Evolutionary conservation across 1,140 invertebrate genomes (phyloP), one percentile per base, ranked within the genome.

Genomic region (Anastrepha obliqua): DNA sequence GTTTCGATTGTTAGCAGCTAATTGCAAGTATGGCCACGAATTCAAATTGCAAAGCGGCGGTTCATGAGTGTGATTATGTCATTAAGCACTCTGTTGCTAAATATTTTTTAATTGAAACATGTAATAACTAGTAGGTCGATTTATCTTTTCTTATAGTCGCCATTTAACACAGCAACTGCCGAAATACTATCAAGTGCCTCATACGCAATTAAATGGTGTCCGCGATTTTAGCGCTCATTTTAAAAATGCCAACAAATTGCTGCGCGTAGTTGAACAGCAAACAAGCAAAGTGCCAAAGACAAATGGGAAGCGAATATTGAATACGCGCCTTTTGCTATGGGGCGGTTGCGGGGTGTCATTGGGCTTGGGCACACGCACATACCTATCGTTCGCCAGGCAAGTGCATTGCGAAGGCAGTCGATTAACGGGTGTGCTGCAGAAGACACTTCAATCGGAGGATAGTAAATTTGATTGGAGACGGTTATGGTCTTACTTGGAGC

Each of bases 401-500:
- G 86, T 89, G 81, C 87, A 90, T 60, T 93, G 92, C 85, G 92
- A 93, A 86, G 90, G 88, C 17, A 93, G 90, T 70, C 92, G 92
- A 0, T 87, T 93, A 86, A 89, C 89, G 0, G 90, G 91, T 17
- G 88, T 90, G 0, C 58, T 90, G 62, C 94, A 94, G 87, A 92
- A 91, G 1, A 93, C 90, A 20, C 90, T 93, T 17, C 90, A 93
- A 67, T 89, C 92, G 17, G 90, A 93, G 8, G 92, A 93, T 29
- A 91, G 93, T 8, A 89, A 94, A 94, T 95, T 95, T 94, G 92
- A 95, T 93, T 95, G 96, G 96, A 90, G 93, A 90, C 94, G 94
- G 89, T 94, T 97, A 91, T 95, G 96, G 94, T 90, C 94, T 90
- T 94, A 96, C 94, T 89, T 95, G 90, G 91, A 95, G 88, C 95